Conservation (phyloP, 2,888 invertebrate genomes). For the Eumacrocentrus americanus region DNA sequence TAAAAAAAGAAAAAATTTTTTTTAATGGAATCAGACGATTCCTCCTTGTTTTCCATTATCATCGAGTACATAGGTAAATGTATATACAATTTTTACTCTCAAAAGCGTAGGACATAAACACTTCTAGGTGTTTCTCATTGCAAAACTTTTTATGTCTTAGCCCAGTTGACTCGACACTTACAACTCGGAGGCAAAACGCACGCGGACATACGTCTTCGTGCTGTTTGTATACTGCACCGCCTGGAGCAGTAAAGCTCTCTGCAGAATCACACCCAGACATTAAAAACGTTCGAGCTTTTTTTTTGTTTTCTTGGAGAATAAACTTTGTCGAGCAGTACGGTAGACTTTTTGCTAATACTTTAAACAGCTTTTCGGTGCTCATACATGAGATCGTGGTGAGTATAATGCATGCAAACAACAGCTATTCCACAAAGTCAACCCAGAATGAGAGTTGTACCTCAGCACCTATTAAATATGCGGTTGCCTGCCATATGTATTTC, state of each 20-base stretch:
- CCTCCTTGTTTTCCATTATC: no score
- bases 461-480: not conserved
- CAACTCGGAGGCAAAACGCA: conserved; percentile 6
- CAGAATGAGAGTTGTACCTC: not conserved
- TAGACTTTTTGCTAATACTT: not conserved
- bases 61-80: not conserved
- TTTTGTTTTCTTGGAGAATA: conserved; percentile 2
- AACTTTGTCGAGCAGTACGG: not conserved
- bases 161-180: conserved; percentile 7
- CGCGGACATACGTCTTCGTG: not conserved
- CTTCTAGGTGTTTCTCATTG: conserved; percentile 16
- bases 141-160: conserved; percentile 25
- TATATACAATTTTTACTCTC: not conserved
- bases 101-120: not conserved
- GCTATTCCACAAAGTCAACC: conserved; percentile 7
- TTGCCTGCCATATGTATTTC: not conserved
- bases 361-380: not conserved
- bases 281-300: not conserved
- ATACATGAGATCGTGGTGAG: conserved; percentile 1
- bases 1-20: no score
- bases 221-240: conserved; percentile 1
- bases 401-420: not conserved
- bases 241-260: not conserved
- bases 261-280: not conserved
- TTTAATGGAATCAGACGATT: no score